Evolutionary conservation across 2,888 invertebrate species (phyloP).

Genomic region (Drosophila fungiperda): DNA sequence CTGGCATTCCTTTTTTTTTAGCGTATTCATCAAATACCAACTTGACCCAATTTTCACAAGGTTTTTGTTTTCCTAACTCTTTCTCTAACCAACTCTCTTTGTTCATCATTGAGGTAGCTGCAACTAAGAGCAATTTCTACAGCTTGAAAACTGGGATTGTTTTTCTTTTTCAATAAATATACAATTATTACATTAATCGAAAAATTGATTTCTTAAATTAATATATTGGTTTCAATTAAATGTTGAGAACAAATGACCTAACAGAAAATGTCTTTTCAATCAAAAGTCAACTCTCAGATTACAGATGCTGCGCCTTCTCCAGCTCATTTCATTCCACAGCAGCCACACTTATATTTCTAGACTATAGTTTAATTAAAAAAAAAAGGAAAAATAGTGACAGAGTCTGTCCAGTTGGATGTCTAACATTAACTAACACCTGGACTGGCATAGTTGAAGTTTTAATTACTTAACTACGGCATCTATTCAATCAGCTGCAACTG

Average conservation of each 20-base stretch:
- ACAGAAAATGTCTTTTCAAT: neutral
- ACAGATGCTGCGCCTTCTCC: neutral
- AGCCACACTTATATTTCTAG: neutral
- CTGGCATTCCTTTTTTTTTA: conserved; percentile 10
- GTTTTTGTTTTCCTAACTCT: conserved; percentile 6
- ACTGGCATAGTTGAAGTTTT: neutral
- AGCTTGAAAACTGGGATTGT: neutral
- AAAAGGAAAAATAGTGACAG: neutral
- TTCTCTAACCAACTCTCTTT: neutral
- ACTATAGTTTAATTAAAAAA: neutral
- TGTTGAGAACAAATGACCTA: neutral
- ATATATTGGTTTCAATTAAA: neutral
- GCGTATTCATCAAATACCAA: conserved; percentile 48
- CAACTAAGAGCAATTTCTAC: neutral
- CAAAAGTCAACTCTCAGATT: neutral
- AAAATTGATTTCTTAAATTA: neutral
- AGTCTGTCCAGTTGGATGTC: neutral
- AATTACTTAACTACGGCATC: neutral
- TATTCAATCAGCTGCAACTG: neutral
- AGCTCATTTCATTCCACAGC: neutral
- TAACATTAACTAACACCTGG: too few species aligned
- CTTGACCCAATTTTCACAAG: conserved; percentile 57
- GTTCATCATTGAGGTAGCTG: neutral
- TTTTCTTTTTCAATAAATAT: neutral
- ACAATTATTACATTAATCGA: neutral